A percentile compares a stretch with the other conserved stretches of the same genome.
These are phyloP conservation scores for Acipenser transmontanus DNA, from an alignment of 2,797 vertebrate species.

Conservation along the genomic window DNA sequence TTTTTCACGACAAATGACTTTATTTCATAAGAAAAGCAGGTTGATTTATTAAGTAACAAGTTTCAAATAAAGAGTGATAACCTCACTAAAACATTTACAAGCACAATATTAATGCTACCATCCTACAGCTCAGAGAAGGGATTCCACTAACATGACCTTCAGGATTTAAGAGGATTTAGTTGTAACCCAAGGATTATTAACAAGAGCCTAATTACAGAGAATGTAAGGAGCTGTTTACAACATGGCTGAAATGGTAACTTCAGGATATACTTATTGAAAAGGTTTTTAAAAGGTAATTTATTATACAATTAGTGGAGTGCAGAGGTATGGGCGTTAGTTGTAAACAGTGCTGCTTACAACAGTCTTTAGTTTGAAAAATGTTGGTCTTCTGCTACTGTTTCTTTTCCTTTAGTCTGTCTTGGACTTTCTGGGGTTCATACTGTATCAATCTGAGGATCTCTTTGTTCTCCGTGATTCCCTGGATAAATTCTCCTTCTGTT, in stretches of 20 bases:
- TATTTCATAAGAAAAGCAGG: neutral
- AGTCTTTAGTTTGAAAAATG: slow-evolving; percentile 9
- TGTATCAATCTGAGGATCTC: slow-evolving; percentile 85
- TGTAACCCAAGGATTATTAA: slow-evolving; percentile 45
- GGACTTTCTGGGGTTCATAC: slow-evolving; percentile 77
- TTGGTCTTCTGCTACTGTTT: slow-evolving; percentile 43
- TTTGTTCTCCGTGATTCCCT: slow-evolving; percentile 79
- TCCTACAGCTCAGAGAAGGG: slow-evolving; percentile 3
- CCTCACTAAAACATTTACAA: slow-evolving; percentile 1
- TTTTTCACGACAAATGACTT: neutral
- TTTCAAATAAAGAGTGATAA: neutral
- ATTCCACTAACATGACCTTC: slow-evolving; percentile 27
- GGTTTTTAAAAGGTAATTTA: neutral
- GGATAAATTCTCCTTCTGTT: slow-evolving; percentile 78
- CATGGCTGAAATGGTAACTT: too few species aligned
- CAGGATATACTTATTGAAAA: too few species aligned
- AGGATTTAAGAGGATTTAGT: slow-evolving; percentile 53
- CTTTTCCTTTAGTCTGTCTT: slow-evolving; percentile 72
- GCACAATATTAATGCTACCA: neutral
- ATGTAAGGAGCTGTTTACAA: slow-evolving; percentile 27
- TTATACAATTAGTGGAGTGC: slow-evolving; percentile 1
- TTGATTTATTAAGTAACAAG: too few species aligned
- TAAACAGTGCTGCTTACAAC: slow-evolving; percentile 9
- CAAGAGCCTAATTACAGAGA: slow-evolving; percentile 47
- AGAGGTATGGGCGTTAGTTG: neutral